phyloP scores from a whole-genome alignment of 2,797 vertebrate species.

The Chiloscyllium punctatum region DNA sequence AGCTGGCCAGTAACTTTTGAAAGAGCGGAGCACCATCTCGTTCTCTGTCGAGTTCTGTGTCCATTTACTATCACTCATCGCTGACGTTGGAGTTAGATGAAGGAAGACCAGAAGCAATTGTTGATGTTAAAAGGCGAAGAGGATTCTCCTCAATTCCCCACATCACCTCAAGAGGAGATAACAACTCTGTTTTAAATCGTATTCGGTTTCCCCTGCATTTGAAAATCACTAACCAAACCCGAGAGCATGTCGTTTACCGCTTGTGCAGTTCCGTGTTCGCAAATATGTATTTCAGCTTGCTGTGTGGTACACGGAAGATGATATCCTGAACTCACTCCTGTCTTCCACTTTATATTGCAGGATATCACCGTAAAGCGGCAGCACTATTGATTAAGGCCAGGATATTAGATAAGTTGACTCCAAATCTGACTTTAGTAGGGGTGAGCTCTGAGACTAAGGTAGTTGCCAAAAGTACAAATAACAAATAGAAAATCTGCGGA shows the following conservation, averaged over 20 bases:
- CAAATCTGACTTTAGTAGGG: not conserved
- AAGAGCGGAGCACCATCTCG: not conserved
- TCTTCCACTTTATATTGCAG: not conserved
- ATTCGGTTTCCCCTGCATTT: not conserved
- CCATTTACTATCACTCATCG: too few relatives aligned
- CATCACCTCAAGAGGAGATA: not conserved
- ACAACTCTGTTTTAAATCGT: not conserved
- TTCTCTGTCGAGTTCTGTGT: not conserved
- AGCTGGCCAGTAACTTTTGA: not conserved
- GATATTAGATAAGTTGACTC: not conserved
- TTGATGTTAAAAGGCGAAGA: too few relatives aligned
- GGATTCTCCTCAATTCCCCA: not conserved
- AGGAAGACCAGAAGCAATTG: too few relatives aligned
- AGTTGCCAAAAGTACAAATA: not conserved
- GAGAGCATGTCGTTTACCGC: not conserved
- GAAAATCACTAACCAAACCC: not conserved
- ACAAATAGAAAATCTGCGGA: too few relatives aligned
- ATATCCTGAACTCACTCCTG: not conserved
- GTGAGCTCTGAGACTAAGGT: too few relatives aligned
- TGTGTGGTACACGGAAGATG: not conserved
- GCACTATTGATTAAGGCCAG: not conserved
- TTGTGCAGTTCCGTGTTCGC: not conserved
- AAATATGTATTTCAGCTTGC: not conserved
- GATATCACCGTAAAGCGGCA: too few relatives aligned
- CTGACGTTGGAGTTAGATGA: not conserved